phyloP scores from a whole-genome alignment of 2,888 invertebrate species.

The Epirrita christyi region DNA sequence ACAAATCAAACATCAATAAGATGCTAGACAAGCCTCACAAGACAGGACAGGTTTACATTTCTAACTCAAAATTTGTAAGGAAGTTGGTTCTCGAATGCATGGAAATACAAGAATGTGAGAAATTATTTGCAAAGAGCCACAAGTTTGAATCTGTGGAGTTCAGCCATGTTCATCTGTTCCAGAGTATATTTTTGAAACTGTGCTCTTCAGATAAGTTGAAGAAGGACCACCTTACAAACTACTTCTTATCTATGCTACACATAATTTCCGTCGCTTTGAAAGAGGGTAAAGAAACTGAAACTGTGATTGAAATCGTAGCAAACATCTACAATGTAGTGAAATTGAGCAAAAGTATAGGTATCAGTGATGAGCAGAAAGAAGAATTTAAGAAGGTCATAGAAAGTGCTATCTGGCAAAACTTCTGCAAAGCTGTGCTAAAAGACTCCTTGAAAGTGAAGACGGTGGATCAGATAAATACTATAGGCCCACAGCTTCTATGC shows the following conservation, averaged over 20 bases:
- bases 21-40: slow-evolving; percentile 89
- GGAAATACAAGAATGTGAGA: slow-evolving; percentile 82
- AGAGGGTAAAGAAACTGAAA: slow-evolving; percentile 56
- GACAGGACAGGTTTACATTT: slow-evolving; percentile 86
- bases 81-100: slow-evolving; percentile 86
- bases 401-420: slow-evolving; percentile 84
- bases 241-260: slow-evolving; percentile 83
- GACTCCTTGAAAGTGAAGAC: slow-evolving; percentile 83
- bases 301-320: slow-evolving; percentile 53
- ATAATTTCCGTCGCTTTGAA: slow-evolving; percentile 78
- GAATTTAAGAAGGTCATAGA: slow-evolving; percentile 71
- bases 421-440: slow-evolving; percentile 87
- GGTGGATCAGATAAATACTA: slow-evolving; percentile 56
- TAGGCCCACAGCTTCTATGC: slow-evolving; percentile 80
- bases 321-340: slow-evolving; percentile 63
- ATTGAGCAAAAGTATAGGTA: slow-evolving; percentile 58
- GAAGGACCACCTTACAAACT: slow-evolving; percentile 76
- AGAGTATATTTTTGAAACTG: slow-evolving; percentile 82
- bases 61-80: slow-evolving; percentile 84
- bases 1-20: slow-evolving; percentile 86
- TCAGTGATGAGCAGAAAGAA: slow-evolving; percentile 51
- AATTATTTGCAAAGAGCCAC: slow-evolving; percentile 83
- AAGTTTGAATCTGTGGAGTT: slow-evolving; percentile 86
- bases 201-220: slow-evolving; percentile 61
- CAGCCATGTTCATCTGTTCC: slow-evolving; percentile 84